Evolutionary conservation across 64 coral and sea anemone species (phyloP).

Genomic region (Montipora foliosa): DNA sequence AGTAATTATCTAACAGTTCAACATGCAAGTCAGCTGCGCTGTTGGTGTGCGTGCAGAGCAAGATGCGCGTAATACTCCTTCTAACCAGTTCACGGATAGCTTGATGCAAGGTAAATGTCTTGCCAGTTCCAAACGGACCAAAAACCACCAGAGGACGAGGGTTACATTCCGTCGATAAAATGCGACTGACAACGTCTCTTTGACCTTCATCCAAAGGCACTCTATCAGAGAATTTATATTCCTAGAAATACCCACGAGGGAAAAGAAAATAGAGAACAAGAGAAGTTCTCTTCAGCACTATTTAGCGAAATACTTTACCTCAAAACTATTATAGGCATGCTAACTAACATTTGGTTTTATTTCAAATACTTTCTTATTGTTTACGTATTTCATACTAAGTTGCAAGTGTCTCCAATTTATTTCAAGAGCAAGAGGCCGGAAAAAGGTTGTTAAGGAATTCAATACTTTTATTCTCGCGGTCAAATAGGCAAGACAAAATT

Average conservation of each 20-base stretch:
- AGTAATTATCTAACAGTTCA: slow-evolving; percentile 58
- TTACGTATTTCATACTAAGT: too few species aligned
- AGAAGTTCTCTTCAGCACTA: background rate
- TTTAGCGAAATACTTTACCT: too few species aligned
- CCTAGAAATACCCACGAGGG: background rate
- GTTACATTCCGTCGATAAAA: background rate
- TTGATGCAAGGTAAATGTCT: slow-evolving; percentile 84
- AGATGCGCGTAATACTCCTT: slow-evolving; percentile 40
- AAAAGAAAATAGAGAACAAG: background rate
- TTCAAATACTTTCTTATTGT: too few species aligned
- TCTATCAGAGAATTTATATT: background rate
- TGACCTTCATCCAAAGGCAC: slow-evolving; percentile 62
- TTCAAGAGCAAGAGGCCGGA: too few species aligned
- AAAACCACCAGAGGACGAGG: slow-evolving; percentile 83
- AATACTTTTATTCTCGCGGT: too few species aligned
- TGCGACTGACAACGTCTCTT: slow-evolving; percentile 54
- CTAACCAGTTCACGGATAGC: slow-evolving; percentile 73
- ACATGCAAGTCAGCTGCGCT: slow-evolving; percentile 89
- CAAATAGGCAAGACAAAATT: too few species aligned
- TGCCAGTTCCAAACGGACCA: slow-evolving; percentile 95
- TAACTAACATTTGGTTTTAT: too few species aligned
- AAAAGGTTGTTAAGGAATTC: too few species aligned
- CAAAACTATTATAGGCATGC: too few species aligned
- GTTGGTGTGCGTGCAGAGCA: slow-evolving; percentile 86
- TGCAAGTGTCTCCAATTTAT: too few species aligned